Percentiles rank a stretch among this genome's conserved stretches.
These are phyloP conservation scores for Zhengitettix transpicula DNA, from an alignment of 2,888 invertebrate species.

Conservation along the genomic window DNA sequence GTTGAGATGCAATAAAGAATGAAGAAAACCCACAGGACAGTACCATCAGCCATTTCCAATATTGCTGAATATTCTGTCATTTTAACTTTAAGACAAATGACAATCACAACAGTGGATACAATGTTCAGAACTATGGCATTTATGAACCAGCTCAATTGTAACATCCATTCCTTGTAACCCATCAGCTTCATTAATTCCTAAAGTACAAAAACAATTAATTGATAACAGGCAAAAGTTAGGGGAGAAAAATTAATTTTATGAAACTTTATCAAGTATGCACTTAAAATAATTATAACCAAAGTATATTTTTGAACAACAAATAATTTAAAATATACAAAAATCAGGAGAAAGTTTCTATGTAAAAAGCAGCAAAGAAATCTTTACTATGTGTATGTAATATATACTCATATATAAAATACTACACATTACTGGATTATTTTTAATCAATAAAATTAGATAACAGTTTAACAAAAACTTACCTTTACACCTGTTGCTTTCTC, in stretches of 20 bases:
- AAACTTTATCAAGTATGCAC: too few species aligned
- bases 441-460: too few species aligned
- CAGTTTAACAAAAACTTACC: constrained; percentile 20
- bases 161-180: constrained; percentile 33
- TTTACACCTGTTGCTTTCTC: constrained; percentile 42
- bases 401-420: too few species aligned
- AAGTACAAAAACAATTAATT: constrained; percentile 9
- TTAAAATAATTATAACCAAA: too few species aligned
- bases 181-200: constrained; percentile 40
- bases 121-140: constrained; percentile 25
- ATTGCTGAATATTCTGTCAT: constrained; percentile 14
- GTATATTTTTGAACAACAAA: too few species aligned
- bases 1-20: constrained; percentile 23
- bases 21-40: constrained; percentile 21
- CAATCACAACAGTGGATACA: constrained; percentile 23
- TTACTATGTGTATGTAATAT: too few species aligned
- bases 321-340: too few species aligned
- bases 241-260: too few species aligned
- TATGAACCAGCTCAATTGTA: constrained; percentile 35
- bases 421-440: too few species aligned
- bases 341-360: too few species aligned
- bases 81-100: constrained; percentile 20
- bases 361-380: constrained; percentile 1
- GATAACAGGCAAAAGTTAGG: background rate
- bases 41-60: constrained; percentile 9